Base-by-base conservation (phyloP, 2,888 invertebrate genomes). In the Eupeodes latifasciatus region DNA sequence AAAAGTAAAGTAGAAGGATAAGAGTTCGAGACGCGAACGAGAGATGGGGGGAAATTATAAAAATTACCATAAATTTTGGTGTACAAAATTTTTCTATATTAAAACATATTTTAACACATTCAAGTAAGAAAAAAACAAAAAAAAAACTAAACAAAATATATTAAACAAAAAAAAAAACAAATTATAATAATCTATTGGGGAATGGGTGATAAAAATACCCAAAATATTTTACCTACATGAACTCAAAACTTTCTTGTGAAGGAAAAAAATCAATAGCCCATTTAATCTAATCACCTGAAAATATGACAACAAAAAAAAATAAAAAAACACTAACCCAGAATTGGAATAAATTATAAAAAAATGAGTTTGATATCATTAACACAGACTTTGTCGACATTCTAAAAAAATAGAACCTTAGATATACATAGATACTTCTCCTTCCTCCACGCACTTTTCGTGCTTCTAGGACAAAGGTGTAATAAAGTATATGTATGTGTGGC, bases 281-380 rank as follows among this genome's bases (percentile, higher is more conserved):
- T 85, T 88, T 62, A 85, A 88, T 81, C 88, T 88, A 85, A 88
- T 88, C 88, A 78, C 85, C 76, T 69, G 51, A 78, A 77, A 88
- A 78, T 88, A 85, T 88, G 78, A 88, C 81, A 84, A 40, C 40
- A 40, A 40, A 40, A 40, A 7, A 36, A 7, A 40, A 64, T 71
- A 2, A 64, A 75, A 75, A 76, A 47, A 74, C 51, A 62, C 80
- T 64, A 74, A 57, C 80, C 80, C 57, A 81, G 85, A 88, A 88
- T 81, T 85, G 75, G 66, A 88, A 88, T 88, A 88, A 88, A 88
- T 85, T 88, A 85, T 85, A 85, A 88, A 86, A 81, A 59, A 79
- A 53, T 36, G 53, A 16, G 74, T 81, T 69, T 78, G 81, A 81
- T 85, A 84, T 53, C 88, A 88, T 81, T 74, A 85, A 86, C 82